Conservation (phyloP, 2,797 vertebrate genomes). For the Cyclura pinguis region DNA sequence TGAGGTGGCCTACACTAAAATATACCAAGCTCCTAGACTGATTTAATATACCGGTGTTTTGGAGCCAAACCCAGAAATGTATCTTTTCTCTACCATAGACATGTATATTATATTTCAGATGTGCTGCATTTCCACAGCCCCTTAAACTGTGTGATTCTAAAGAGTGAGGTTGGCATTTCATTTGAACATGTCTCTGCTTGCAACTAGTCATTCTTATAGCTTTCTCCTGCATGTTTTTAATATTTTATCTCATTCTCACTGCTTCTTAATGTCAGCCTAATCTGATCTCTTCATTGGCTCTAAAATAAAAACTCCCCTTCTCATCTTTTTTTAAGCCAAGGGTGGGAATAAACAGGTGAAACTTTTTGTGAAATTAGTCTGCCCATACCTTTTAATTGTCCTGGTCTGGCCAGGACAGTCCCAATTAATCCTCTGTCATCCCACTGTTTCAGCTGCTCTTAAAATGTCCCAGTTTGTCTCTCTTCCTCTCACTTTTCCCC, state of each 20-base stretch:
- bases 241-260: background rate
- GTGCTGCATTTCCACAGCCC: background rate
- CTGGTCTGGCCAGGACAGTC: too few species aligned
- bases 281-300: background rate
- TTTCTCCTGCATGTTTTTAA: background rate
- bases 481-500: too few species aligned
- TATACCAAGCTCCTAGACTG: background rate
- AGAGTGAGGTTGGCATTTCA: background rate
- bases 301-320: background rate
- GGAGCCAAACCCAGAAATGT: background rate
- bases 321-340: background rate
- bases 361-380: background rate
- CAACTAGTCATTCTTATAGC: background rate
- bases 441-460: too few species aligned
- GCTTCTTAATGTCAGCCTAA: background rate
- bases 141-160: background rate
- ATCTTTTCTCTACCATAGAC: background rate
- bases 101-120: background rate
- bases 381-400: background rate
- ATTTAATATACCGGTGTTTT: background rate
- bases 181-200: background rate
- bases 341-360: background rate
- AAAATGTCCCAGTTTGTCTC: too few species aligned
- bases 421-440: too few species aligned
- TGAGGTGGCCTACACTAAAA: background rate